phyloP scores from a whole-genome alignment of 2,113 vertebrate species.

The Epinephelus fuscoguttatus region DNA sequence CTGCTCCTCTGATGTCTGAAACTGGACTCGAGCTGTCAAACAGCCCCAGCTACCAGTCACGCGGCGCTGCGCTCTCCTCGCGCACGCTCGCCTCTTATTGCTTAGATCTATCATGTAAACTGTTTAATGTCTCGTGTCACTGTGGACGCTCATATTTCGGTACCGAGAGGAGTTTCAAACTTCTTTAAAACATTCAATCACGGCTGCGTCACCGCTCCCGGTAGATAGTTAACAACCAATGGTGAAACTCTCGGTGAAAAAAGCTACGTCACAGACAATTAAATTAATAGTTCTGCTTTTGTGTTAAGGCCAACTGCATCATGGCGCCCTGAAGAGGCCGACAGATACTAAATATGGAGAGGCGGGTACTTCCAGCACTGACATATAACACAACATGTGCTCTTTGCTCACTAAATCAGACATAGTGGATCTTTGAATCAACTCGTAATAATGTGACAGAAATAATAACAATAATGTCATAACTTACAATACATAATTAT shows the following conservation, averaged over 20 bases:
- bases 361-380: not conserved
- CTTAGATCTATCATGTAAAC: conserved; percentile 55
- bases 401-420: not conserved
- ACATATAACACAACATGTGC: not conserved
- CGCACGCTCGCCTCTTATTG: conserved; percentile 37
- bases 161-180: conserved; percentile 32
- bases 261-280: conserved; percentile 15
- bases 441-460: not conserved
- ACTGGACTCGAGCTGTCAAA: conserved; percentile 41
- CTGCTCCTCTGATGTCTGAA: conserved; percentile 11
- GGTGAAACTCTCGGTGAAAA: not conserved
- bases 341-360: not conserved
- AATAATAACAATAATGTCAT: too few relatives aligned
- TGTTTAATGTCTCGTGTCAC: conserved; percentile 50
- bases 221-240: conserved; percentile 5
- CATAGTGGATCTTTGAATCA: not conserved
- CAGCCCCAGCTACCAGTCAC: conserved; percentile 26
- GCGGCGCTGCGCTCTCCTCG: not conserved
- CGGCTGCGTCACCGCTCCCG: not conserved
- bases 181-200: conserved; percentile 14
- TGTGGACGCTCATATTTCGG: conserved; percentile 21
- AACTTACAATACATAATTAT: too few relatives aligned
- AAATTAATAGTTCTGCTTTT: conserved; percentile 23
- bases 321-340: conserved; percentile 36
- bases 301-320: conserved; percentile 5